These are phyloP conservation scores for Girardia tigrina DNA, from an alignment of 2,888 invertebrate genomes.

Conservation along the genomic window DNA sequence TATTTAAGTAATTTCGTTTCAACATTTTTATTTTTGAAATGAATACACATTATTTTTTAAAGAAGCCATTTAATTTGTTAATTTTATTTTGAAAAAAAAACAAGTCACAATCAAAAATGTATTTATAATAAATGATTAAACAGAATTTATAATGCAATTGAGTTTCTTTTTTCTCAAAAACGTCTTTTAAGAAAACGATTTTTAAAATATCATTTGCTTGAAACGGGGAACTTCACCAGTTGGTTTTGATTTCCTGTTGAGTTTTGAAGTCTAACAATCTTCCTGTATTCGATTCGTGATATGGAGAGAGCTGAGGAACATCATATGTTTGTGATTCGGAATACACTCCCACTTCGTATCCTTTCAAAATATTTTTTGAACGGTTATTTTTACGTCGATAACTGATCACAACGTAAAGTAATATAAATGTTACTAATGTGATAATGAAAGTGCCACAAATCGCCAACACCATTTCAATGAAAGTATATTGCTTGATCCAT, in stretches of 20 bases:
- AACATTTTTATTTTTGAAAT: too few relatives aligned
- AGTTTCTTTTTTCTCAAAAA: too few relatives aligned
- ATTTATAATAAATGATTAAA: too few relatives aligned
- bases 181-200: too few relatives aligned
- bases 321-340: constrained; percentile 27
- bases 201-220: too few relatives aligned
- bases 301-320: constrained; percentile 24
- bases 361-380: background rate
- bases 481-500: constrained; percentile 12
- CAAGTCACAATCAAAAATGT: too few relatives aligned
- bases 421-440: background rate
- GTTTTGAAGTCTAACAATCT: constrained; percentile 26
- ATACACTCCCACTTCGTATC: constrained; percentile 15
- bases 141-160: too few relatives aligned
- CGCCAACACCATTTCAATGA: constrained; percentile 18
- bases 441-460: constrained; percentile 21
- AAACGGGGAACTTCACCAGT: too few relatives aligned
- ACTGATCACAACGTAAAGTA: background rate
- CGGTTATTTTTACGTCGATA: background rate
- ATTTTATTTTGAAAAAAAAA: too few relatives aligned
- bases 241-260: background rate
- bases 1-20: too few relatives aligned
- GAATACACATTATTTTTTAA: too few relatives aligned
- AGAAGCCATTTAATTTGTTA: too few relatives aligned
- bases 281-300: background rate